phyloP scores from a whole-genome alignment of 2,797 vertebrate genomes.

The Poecilia picta region DNA sequence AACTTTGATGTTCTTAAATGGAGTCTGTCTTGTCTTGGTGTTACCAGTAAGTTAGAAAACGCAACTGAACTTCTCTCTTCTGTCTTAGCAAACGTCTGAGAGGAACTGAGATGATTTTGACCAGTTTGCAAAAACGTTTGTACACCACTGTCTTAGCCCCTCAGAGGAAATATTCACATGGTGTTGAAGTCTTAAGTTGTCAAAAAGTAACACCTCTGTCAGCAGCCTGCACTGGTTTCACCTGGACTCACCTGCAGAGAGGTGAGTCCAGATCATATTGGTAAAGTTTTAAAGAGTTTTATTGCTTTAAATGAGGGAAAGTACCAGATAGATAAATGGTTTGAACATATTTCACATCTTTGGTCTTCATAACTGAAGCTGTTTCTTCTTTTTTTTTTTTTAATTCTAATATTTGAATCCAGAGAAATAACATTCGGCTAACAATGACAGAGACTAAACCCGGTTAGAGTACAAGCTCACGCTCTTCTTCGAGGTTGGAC shows the following conservation, averaged over 20 bases:
- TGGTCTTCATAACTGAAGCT: constrained; percentile 1
- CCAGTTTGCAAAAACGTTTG: background rate
- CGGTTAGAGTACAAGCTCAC: constrained; percentile 26
- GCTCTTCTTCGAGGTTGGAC: constrained; percentile 35
- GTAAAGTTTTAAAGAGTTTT: background rate
- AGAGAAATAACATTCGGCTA: background rate
- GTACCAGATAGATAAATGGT: background rate
- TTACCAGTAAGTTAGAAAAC: background rate
- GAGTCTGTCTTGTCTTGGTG: background rate
- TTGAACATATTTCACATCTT: background rate
- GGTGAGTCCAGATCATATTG: constrained; percentile 6
- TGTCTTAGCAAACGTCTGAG: background rate
- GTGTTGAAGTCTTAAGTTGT: constrained; percentile 1
- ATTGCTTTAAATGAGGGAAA: constrained; percentile 14
- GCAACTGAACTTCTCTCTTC: background rate
- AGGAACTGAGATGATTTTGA: background rate
- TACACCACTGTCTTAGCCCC: background rate
- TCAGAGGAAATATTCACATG: background rate
- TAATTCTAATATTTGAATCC: background rate
- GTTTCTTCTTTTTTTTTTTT: background rate
- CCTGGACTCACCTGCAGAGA: constrained; percentile 37
- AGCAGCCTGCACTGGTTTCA: constrained; percentile 55
- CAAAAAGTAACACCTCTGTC: constrained; percentile 54
- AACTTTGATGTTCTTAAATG: background rate
- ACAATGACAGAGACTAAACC: background rate